These are phyloP conservation scores for Sitobion miscanthi DNA, from an alignment of 1,140 invertebrate species.

Conservation along the genomic window DNA sequence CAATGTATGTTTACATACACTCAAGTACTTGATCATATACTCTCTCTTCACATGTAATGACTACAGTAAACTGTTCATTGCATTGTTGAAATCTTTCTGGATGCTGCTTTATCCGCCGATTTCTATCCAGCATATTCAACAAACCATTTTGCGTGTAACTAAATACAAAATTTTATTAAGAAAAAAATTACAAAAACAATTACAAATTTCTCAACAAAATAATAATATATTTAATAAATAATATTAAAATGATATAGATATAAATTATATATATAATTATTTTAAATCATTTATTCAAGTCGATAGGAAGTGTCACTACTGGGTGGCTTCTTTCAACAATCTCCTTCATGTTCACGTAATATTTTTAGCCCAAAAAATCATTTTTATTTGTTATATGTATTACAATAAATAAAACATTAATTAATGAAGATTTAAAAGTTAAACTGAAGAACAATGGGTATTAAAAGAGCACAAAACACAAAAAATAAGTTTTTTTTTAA, in stretches of 20 bases:
- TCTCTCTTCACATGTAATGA: constrained; percentile 97
- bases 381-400: neutral
- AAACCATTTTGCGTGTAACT: constrained; percentile 99
- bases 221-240: neutral
- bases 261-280: too few relatives aligned
- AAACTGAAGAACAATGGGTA: neutral
- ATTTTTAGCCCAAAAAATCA: too few relatives aligned
- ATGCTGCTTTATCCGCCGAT: constrained; percentile 90
- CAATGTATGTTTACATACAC: constrained; percentile 62
- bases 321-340: too few relatives aligned
- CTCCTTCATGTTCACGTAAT: too few relatives aligned
- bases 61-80: constrained; percentile 92
- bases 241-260: neutral
- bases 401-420: neutral
- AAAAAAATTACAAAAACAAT: constrained; percentile 17
- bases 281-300: too few relatives aligned
- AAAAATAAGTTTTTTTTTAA: too few relatives aligned
- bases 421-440: neutral
- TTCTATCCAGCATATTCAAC: constrained; percentile 97
- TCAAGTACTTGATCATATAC: constrained; percentile 92
- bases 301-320: too few relatives aligned
- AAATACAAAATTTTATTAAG: constrained; percentile 57
- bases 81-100: constrained; percentile 95
- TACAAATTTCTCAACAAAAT: neutral
- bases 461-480: too few relatives aligned